Conservation (phyloP, 2,888 invertebrate species). For the Pantelozetes paolii region DNA sequence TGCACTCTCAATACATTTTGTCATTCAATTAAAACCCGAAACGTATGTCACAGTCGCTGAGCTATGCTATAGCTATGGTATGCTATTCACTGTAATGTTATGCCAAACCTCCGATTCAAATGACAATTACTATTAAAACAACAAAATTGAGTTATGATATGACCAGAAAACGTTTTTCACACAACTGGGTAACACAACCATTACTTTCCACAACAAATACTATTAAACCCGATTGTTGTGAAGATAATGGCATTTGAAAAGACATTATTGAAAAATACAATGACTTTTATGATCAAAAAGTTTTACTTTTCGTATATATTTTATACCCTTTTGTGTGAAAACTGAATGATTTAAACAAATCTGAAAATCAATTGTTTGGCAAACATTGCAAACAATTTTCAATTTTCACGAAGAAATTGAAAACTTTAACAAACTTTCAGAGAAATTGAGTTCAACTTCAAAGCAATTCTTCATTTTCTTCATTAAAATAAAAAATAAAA, state of each 20-base stretch:
- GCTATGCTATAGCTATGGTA: too few species aligned
- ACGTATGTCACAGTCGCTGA: too few species aligned
- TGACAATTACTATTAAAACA: background rate
- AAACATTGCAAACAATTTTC: too few species aligned
- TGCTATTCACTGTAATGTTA: background rate
- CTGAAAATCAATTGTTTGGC: too few species aligned
- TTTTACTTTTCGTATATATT: slow-evolving; percentile 1
- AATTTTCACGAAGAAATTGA: too few species aligned
- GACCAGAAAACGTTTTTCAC: slow-evolving; percentile 15
- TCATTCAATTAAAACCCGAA: background rate
- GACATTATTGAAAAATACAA: background rate
- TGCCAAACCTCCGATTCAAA: background rate
- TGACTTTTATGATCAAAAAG: background rate
- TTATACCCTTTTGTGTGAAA: background rate
- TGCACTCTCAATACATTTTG: background rate
- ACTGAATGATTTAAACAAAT: too few species aligned
- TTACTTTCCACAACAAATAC: slow-evolving; percentile 11
- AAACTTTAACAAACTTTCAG: too few species aligned
- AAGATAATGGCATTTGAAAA: background rate
- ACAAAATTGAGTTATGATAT: slow-evolving; percentile 10
- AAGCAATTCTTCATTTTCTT: too few species aligned
- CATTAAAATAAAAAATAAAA: too few species aligned
- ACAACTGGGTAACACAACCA: too few species aligned
- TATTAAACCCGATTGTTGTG: background rate
- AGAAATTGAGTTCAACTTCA: too few species aligned